These are phyloP conservation scores for Geotrypetes seraphini DNA, from an alignment of 2,797 vertebrate species.

Conservation along the genomic window DNA sequence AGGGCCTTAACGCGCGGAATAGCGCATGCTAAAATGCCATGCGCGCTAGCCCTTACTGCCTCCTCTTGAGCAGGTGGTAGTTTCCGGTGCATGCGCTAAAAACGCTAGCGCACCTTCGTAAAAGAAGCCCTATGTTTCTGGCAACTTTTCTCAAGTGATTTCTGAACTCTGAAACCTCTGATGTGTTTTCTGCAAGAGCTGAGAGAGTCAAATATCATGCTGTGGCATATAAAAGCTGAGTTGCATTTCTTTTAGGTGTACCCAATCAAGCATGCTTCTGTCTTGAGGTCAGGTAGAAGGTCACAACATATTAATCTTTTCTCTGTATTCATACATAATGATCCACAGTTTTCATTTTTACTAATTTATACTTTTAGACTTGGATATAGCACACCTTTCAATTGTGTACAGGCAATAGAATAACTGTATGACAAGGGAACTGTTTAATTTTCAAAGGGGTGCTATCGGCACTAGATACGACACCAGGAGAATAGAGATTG, in stretches of 20 bases:
- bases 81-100: too few relatives aligned
- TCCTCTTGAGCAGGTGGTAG: too few relatives aligned
- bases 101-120: too few relatives aligned
- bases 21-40: too few relatives aligned
- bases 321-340: conserved; percentile 23
- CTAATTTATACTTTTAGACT: conserved; percentile 24
- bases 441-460: too few relatives aligned
- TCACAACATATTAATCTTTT: conserved; percentile 20
- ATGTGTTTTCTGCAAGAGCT: conserved; percentile 18
- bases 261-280: conserved; percentile 7
- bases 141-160: conserved; percentile 27
- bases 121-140: too few relatives aligned
- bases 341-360: conserved; percentile 16
- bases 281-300: conserved; percentile 9
- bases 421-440: too few relatives aligned
- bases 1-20: too few relatives aligned
- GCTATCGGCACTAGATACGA: too few relatives aligned
- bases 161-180: conserved; percentile 37
- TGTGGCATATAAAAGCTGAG: conserved; percentile 26
- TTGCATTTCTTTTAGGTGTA: conserved; percentile 21
- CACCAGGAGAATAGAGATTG: too few relatives aligned
- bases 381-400: conserved; percentile 9
- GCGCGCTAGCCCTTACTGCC: too few relatives aligned
- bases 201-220: conserved; percentile 19
- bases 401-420: conserved; percentile 1